phyloP scores from a whole-genome alignment of 2,888 invertebrate genomes.

The Luperina testacea region DNA sequence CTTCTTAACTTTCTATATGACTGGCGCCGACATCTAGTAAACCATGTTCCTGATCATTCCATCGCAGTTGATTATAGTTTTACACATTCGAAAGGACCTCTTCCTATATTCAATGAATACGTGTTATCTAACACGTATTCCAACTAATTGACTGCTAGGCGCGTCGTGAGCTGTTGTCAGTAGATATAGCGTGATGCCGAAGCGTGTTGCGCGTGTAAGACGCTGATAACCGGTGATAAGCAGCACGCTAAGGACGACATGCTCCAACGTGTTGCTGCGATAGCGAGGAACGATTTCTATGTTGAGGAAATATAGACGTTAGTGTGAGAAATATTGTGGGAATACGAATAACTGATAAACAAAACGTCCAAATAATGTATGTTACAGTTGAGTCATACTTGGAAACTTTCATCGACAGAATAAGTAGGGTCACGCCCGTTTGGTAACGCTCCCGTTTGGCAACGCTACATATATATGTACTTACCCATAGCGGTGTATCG shows the following conservation, averaged over 20 bases:
- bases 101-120: slow-evolving; percentile 16
- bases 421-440: too few species aligned
- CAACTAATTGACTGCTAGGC: slow-evolving; percentile 32
- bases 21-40: neutral
- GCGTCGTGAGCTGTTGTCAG: slow-evolving; percentile 7
- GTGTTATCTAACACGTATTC: slow-evolving; percentile 24
- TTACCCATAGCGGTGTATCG: too few species aligned
- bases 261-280: slow-evolving; percentile 7
- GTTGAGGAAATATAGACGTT: slow-evolving; percentile 5
- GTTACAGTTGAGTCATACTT: neutral
- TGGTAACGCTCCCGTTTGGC: too few species aligned
- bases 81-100: neutral
- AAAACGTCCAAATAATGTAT: neutral
- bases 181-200: slow-evolving; percentile 23
- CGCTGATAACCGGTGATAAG: slow-evolving; percentile 31
- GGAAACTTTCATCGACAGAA: neutral
- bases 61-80: neutral
- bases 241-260: slow-evolving; percentile 10
- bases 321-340: slow-evolving; percentile 10
- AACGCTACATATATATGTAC: too few species aligned
- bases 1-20: neutral
- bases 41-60: neutral
- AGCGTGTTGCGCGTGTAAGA: slow-evolving; percentile 2
- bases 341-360: neutral
- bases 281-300: slow-evolving; percentile 32